Conservation (phyloP, 2,888 invertebrate species). For the Terebella lapidaria region DNA sequence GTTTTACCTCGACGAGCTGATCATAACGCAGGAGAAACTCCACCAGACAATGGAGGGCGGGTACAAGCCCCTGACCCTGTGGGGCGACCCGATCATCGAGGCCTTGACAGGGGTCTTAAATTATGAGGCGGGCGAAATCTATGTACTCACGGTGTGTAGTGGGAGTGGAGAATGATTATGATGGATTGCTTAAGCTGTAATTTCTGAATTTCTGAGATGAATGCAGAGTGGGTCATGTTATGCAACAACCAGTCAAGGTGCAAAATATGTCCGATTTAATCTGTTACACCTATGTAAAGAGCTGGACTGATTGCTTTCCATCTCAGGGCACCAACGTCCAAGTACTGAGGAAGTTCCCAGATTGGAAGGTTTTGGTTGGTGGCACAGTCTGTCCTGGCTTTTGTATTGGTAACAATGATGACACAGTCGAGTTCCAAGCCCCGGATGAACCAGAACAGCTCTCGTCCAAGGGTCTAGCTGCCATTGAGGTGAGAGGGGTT, state of each 20-base stretch:
- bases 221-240: no score
- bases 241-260: no score
- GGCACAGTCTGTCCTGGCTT: not conserved
- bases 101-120: no score
- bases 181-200: no score
- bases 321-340: not conserved
- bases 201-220: no score
- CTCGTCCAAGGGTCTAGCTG: not conserved
- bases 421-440: not conserved
- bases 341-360: not conserved
- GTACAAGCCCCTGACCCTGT: not conserved
- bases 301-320: no score
- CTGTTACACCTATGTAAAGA: no score
- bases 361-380: not conserved
- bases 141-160: no score
- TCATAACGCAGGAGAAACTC: not conserved
- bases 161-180: no score
- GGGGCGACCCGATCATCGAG: not conserved
- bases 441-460: not conserved
- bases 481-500: not conserved
- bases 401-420: not conserved
- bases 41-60: not conserved
- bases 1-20: not conserved
- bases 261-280: no score
- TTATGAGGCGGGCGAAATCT: no score